These are phyloP conservation scores for Eupithecia subfuscata DNA, from an alignment of 2,888 invertebrate genomes.

Conservation along the genomic window DNA sequence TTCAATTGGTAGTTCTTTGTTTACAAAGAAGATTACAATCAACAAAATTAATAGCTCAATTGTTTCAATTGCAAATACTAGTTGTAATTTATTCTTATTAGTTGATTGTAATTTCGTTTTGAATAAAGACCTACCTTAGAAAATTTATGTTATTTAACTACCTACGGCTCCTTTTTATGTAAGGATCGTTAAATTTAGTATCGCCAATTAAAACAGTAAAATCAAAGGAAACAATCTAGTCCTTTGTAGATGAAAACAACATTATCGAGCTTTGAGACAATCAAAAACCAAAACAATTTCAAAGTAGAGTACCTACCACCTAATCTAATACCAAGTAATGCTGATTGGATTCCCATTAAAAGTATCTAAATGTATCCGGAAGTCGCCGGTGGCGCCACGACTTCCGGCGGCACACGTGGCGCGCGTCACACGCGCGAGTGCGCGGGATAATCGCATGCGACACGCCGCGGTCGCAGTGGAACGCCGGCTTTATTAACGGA, in stretches of 20 bases:
- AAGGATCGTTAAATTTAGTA: background rate
- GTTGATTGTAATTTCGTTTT: too few species aligned
- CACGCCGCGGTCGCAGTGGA: constrained; percentile 17
- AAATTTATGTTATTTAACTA: too few species aligned
- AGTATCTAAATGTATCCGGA: constrained; percentile 48
- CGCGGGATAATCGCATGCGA: constrained; percentile 42
- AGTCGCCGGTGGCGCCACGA: constrained; percentile 56
- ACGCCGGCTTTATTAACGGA: constrained; percentile 25
- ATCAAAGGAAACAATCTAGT: background rate
- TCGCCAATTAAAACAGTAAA: background rate
- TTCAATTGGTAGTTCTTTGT: too few species aligned
- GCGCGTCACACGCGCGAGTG: constrained; percentile 58
- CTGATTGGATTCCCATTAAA: constrained; percentile 33
- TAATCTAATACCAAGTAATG: background rate
- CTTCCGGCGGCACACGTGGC: constrained; percentile 59
- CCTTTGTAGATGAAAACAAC: too few species aligned
- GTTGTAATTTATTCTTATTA: too few species aligned
- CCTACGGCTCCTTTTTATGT: too few species aligned
- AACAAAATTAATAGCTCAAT: too few species aligned
- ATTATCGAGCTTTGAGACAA: too few species aligned
- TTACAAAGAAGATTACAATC: too few species aligned
- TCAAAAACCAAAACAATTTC: background rate
- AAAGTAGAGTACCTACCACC: background rate
- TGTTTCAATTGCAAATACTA: too few species aligned
- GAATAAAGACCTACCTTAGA: too few species aligned